Evolutionary conservation across 1,140 invertebrate species (phyloP).

Genomic region (Drosophila erecta): DNA sequence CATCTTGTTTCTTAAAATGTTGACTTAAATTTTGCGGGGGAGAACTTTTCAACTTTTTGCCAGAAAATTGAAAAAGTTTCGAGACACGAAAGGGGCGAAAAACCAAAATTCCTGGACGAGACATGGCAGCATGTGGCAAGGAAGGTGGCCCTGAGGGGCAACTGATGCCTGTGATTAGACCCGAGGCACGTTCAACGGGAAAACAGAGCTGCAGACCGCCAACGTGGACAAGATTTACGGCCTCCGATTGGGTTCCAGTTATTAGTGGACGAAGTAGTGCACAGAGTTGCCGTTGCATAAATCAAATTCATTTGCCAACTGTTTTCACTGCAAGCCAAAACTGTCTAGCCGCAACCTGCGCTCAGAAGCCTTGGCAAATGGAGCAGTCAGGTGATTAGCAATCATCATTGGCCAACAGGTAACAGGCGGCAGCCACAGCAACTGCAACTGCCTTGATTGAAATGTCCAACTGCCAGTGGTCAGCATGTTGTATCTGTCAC

Average conservation of each 20-base stretch:
- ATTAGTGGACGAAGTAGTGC: constrained; percentile 45
- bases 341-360: constrained; percentile 8
- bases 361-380: constrained; percentile 50
- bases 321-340: constrained; percentile 33
- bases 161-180: constrained; percentile 73
- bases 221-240: constrained; percentile 79
- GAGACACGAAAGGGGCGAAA: not conserved
- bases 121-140: constrained; percentile 15
- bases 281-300: constrained; percentile 67
- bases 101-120: not conserved
- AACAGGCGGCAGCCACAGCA: constrained; percentile 6
- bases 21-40: constrained; percentile 34
- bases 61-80: constrained; percentile 37
- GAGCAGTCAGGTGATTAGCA: constrained; percentile 72
- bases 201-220: constrained; percentile 45
- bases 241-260: constrained; percentile 62
- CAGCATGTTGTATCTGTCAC: constrained; percentile 6
- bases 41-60: constrained; percentile 40
- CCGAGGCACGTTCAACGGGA: constrained; percentile 56
- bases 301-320: constrained; percentile 72
- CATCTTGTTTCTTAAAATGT: constrained; percentile 12
- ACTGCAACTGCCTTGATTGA: constrained; percentile 56
- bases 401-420: constrained; percentile 48
- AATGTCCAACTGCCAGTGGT: constrained; percentile 53
- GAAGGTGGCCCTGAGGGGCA: constrained; percentile 38